Conservation (phyloP, 2,888 invertebrate species). For the Lumbricus terrestris region DNA sequence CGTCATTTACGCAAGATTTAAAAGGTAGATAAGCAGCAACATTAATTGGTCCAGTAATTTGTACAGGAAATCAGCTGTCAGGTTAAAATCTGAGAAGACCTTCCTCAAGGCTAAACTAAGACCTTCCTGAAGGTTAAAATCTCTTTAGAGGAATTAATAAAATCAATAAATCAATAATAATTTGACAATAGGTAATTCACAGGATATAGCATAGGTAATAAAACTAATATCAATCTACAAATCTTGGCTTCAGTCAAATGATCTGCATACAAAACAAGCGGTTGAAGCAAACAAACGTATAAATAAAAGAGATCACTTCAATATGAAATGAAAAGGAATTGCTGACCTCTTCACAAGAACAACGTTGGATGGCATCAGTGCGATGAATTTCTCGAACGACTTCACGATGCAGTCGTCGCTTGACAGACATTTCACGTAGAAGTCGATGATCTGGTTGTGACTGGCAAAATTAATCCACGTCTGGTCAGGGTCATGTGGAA, state of each 20-base stretch:
- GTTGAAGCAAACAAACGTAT: too few relatives aligned
- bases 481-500: constrained; percentile 5
- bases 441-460: not conserved
- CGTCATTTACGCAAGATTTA: not conserved
- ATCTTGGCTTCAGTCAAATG: too few relatives aligned
- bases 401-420: not conserved
- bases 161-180: too few relatives aligned
- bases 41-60: too few relatives aligned
- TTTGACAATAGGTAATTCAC: too few relatives aligned
- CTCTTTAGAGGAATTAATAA: too few relatives aligned
- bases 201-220: too few relatives aligned
- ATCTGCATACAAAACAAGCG: too few relatives aligned
- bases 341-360: not conserved
- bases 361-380: not conserved
- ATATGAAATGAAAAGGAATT: not conserved
- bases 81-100: too few relatives aligned
- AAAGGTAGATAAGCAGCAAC: not conserved
- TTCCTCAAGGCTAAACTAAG: not conserved
- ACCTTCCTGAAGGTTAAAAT: not conserved
- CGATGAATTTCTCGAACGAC: not conserved
- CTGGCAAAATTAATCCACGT: not conserved
- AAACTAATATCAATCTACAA: too few relatives aligned
- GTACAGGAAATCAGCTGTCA: too few relatives aligned
- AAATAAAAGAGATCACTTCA: not conserved
- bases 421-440: not conserved